These are phyloP conservation scores for Eustalomyia histrio DNA, from an alignment of 2,888 invertebrate genomes.

Conservation along the genomic window DNA sequence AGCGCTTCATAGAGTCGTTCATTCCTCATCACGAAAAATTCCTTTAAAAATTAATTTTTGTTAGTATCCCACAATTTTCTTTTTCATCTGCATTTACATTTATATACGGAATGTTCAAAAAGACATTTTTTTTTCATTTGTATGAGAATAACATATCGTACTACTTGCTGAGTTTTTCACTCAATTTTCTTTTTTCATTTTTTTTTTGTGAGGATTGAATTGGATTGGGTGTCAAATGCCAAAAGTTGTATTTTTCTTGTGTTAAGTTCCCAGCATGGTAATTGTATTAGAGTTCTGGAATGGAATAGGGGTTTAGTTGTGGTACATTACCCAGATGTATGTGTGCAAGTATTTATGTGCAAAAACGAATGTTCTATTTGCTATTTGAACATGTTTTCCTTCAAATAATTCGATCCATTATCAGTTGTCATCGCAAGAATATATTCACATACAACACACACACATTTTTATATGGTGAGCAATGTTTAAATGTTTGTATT, in stretches of 20 bases:
- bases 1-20: too few species aligned
- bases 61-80: neutral
- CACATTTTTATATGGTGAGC: neutral
- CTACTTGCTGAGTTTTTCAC: constrained; percentile 32
- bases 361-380: constrained; percentile 36
- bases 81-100: constrained; percentile 16
- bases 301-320: neutral
- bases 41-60: too few species aligned
- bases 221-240: constrained; percentile 60
- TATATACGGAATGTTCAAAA: constrained; percentile 10
- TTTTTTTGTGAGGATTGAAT: constrained; percentile 20
- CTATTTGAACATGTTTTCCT: constrained; percentile 41
- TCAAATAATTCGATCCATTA: constrained; percentile 76
- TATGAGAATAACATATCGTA: constrained; percentile 29
- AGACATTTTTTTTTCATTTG: constrained; percentile 38
- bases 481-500: constrained; percentile 14
- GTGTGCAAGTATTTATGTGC: constrained; percentile 17
- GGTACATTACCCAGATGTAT: neutral
- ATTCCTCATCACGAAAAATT: too few species aligned
- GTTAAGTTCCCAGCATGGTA: constrained; percentile 45
- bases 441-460: constrained; percentile 65
- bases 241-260: constrained; percentile 58
- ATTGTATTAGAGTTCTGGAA: constrained; percentile 36
- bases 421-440: constrained; percentile 75
- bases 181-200: neutral